Percentiles rank a stretch among this genome's conserved stretches.
phyloP scores from a whole-genome alignment of 2,888 invertebrate species.

The Lapara coniferarum region DNA sequence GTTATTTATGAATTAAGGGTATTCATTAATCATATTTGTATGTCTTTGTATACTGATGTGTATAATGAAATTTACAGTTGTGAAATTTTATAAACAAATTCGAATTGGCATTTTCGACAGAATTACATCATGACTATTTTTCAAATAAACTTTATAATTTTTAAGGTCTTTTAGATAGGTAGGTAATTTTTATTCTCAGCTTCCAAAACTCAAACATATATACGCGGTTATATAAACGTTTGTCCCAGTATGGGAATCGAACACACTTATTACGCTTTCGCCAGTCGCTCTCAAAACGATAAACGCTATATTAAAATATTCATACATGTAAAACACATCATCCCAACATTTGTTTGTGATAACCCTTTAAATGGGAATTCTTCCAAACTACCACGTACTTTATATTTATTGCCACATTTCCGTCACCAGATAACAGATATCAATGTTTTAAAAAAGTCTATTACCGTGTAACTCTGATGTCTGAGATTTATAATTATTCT shows the following conservation, averaged over 20 bases:
- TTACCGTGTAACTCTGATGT: background rate
- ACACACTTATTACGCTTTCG: too few species aligned
- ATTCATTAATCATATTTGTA: background rate
- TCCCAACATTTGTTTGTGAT: conserved; percentile 1
- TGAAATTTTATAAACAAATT: too few species aligned
- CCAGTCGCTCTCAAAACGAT: too few species aligned
- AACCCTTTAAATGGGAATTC: conserved; percentile 4
- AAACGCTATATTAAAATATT: conserved; percentile 1
- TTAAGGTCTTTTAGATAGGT: too few species aligned
- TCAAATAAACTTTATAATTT: too few species aligned
- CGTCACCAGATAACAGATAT: background rate
- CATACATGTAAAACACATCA: conserved; percentile 16
- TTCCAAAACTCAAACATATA: background rate
- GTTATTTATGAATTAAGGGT: background rate
- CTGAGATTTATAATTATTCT: background rate
- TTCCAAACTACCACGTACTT: background rate
- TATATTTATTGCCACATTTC: conserved; percentile 7
- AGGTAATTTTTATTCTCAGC: background rate
- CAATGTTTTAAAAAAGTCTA: conserved; percentile 6
- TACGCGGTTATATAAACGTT: too few species aligned
- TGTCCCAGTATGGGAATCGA: too few species aligned
- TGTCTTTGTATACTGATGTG: too few species aligned
- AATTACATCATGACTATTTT: too few species aligned
- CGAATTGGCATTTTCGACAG: too few species aligned
- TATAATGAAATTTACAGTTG: too few species aligned